Percentiles rank a stretch among this genome's conserved stretches.
Evolutionary conservation across 2,113 vertebrate genomes (phyloP).

Genomic region (Megalops atlanticus): DNA sequence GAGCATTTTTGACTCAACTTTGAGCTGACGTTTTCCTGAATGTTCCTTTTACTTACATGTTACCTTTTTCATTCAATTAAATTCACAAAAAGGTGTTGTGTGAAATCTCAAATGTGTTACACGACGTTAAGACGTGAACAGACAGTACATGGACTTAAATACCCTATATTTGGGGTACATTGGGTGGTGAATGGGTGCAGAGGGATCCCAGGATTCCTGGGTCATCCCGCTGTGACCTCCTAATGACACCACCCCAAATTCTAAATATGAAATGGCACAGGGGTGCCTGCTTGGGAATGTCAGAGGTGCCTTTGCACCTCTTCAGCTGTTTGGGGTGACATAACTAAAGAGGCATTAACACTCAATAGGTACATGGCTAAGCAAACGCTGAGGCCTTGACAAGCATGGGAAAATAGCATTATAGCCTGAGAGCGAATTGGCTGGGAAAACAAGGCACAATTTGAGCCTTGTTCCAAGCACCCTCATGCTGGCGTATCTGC

Average conservation of each 20-base stretch:
- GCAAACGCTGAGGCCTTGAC: conserved; percentile 54
- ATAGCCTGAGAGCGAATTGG: conserved; percentile 51
- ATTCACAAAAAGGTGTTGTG: too few species aligned
- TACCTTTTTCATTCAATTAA: too few species aligned
- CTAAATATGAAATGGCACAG: conserved; percentile 7
- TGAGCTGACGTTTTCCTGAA: too few species aligned
- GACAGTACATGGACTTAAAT: not conserved
- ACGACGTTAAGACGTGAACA: too few species aligned
- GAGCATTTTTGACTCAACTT: too few species aligned
- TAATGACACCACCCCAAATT: conserved; percentile 33
- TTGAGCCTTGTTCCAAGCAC: conserved; percentile 52
- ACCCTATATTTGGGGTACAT: not conserved
- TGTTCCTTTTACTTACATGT: too few species aligned
- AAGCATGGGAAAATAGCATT: conserved; percentile 68
- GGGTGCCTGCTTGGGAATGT: conserved; percentile 15
- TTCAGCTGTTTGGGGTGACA: conserved; percentile 52
- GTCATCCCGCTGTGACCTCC: conserved; percentile 32
- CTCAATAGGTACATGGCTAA: conserved; percentile 55
- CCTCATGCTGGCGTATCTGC: conserved; percentile 44
- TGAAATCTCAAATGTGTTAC: too few species aligned
- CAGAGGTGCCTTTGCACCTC: conserved; percentile 33
- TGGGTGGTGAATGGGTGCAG: not conserved
- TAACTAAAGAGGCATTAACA: conserved; percentile 70
- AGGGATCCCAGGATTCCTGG: conserved; percentile 26
- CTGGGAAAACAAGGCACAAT: conserved; percentile 54